Percentiles rank a stretch among this genome's conserved stretches.
Evolutionary conservation across 2,113 vertebrate species (phyloP).

Genomic region (Gymnarchus niloticus): DNA sequence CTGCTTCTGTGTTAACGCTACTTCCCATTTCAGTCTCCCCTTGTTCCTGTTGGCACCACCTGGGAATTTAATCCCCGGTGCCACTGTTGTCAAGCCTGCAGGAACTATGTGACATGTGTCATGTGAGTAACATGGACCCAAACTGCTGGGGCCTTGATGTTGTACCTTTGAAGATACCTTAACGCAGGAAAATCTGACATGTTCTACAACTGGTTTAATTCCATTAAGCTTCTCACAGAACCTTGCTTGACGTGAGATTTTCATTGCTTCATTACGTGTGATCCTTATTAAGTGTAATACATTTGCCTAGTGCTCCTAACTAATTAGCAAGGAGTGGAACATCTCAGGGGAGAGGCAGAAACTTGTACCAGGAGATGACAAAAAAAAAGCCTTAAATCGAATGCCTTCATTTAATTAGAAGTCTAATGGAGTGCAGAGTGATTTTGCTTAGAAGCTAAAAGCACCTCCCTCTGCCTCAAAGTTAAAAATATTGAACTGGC

Average conservation of each 20-base stretch:
- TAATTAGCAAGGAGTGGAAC: slow-evolving; percentile 35
- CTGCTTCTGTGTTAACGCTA: neutral
- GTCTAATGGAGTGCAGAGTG: slow-evolving; percentile 15
- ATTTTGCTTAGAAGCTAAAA: neutral
- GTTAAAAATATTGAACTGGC: neutral
- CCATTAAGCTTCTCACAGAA: neutral
- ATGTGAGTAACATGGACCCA: neutral
- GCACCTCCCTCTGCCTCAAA: neutral
- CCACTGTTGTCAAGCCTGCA: neutral
- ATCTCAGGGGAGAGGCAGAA: slow-evolving; percentile 20
- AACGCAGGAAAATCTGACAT: too few species aligned
- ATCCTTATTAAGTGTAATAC: slow-evolving; percentile 7
- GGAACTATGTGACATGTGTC: neutral
- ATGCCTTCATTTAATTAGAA: slow-evolving; percentile 23
- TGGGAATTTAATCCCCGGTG: neutral
- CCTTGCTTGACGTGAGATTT: neutral
- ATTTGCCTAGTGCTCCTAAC: slow-evolving; percentile 14
- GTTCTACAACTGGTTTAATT: neutral
- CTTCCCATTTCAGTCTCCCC: neutral
- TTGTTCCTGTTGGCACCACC: neutral
- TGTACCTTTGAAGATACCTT: neutral
- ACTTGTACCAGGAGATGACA: neutral
- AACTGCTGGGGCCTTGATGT: neutral
- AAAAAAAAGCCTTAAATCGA: slow-evolving; percentile 7
- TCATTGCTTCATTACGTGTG: neutral